Evolutionary conservation across 2,888 invertebrate genomes (phyloP), one percentile per base, ranked within the genome.

Genomic region (Morpho deidamia): DNA sequence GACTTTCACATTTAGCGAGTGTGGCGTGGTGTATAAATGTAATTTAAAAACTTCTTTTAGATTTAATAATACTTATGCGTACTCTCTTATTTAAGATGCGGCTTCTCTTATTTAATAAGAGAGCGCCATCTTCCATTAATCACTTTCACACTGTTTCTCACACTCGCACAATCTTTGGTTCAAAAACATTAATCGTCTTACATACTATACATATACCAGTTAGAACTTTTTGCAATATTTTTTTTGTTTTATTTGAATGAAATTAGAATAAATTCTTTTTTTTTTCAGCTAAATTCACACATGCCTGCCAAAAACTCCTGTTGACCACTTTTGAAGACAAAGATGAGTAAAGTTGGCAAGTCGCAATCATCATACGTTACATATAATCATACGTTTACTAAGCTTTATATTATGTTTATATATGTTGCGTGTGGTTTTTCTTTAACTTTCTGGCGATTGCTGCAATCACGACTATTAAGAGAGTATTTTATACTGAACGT

Each of bases 321-420:
- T 72, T 95, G 68, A 93, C 95, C 9, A 94, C 96, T 9, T 94
- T 93, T 56, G 95, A 96, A 87, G 95, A 96, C 33, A 76, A 79
- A 55, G 83, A 85, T 59, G 78, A 81, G 10, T 81, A 50, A 53
- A 12, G 7, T 40, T 12, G 37, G 14, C 9, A 23, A 23, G 1
- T 23, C 23, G n/a, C n/a, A n/a, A 23, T 23, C 23, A 23, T 23
- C 5, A 23, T 23, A 23, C 23, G 23, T 23, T 5, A 23, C 23
- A 23, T 23, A 23, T 5, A 23, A 23, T 5, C 23, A 23, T 23
- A 23, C 23, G 23, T 23, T 23, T 23, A 23, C 5, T 23, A 23
- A 23, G 23, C 23, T 23, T 23, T 23, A 23, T 23, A n/a, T n/a
- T n/a, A n/a, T n/a, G n/a, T 23, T 5, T 23, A 23, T 5, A 23